These are phyloP conservation scores for Thymelicus sylvestris DNA, from an alignment of 2,888 invertebrate genomes.

Conservation along the genomic window DNA sequence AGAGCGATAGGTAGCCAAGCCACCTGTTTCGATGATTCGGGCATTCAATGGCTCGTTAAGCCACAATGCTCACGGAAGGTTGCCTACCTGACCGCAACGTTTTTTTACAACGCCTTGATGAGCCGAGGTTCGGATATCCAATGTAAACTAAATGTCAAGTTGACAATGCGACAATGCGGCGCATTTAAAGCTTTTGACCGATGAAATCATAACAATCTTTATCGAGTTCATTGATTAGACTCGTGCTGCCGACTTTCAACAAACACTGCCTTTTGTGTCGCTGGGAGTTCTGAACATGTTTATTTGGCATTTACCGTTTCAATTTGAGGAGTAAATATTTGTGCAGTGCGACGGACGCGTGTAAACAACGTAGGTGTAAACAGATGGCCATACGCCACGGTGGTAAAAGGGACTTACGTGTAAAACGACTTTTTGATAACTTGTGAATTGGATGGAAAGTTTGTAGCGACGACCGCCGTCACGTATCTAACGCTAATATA, in stretches of 20 bases:
- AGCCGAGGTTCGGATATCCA: constrained; percentile 51
- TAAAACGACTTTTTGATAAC: constrained; percentile 44
- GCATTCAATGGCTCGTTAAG: constrained; percentile 73
- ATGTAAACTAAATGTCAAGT: constrained; percentile 68
- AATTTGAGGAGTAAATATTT: constrained; percentile 53
- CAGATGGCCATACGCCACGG: constrained; percentile 43
- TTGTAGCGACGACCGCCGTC: constrained; percentile 5
- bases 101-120: constrained; percentile 31
- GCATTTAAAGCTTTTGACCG: constrained; percentile 57
- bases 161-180: constrained; percentile 74
- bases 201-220: constrained; percentile 69
- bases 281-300: constrained; percentile 43
- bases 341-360: constrained; percentile 62
- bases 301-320: constrained; percentile 51
- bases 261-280: constrained; percentile 61
- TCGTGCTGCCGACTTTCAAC: constrained; percentile 63
- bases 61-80: constrained; percentile 67
- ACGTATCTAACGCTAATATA: constrained; percentile 14
- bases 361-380: constrained; percentile 61
- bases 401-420: constrained; percentile 59
- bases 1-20: constrained; percentile 54
- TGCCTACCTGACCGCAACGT: constrained; percentile 67
- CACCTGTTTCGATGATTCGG: constrained; percentile 64
- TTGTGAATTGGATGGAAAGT: constrained; percentile 51
- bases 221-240: constrained; percentile 57